These are phyloP conservation scores for Tetropium fuscum DNA, from an alignment of 2,888 invertebrate species.

Conservation along the genomic window DNA sequence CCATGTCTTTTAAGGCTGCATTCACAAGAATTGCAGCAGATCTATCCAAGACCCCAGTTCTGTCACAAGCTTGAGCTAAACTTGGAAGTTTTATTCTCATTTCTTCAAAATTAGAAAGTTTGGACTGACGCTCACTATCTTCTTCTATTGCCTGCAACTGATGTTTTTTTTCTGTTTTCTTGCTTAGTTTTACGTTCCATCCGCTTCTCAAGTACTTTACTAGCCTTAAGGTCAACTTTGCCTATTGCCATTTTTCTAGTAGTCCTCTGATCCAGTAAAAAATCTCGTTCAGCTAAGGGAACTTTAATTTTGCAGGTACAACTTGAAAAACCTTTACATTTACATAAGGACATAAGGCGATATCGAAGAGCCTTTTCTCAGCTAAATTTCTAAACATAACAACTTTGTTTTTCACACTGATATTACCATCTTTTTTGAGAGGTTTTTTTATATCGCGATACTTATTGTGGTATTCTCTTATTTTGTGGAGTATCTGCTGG, in stretches of 20 bases:
- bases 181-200: background rate
- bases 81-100: background rate
- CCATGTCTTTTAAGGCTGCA: background rate
- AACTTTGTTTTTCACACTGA: background rate
- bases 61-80: background rate
- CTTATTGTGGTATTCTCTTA: background rate
- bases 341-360: too few relatives aligned
- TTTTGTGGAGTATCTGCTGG: background rate
- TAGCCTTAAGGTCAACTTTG: background rate
- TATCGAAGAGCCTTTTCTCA: background rate
- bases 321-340: too few relatives aligned
- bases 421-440: background rate
- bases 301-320: background rate
- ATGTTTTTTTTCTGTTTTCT: slow-evolving; percentile 4
- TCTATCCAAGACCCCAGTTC: background rate
- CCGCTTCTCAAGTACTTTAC: background rate
- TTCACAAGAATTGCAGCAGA: background rate
- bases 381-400: background rate
- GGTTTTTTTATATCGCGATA: background rate
- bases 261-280: background rate
- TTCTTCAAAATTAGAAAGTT: too few relatives aligned
- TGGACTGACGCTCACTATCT: too few relatives aligned
- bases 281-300: background rate
- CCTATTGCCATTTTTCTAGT: background rate
- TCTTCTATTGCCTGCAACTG: too few relatives aligned